A percentile compares a stretch with the other conserved stretches of the same genome.
Evolutionary conservation across 2,888 invertebrate species (phyloP).

Genomic region (Schrankia costaestrigalis): DNA sequence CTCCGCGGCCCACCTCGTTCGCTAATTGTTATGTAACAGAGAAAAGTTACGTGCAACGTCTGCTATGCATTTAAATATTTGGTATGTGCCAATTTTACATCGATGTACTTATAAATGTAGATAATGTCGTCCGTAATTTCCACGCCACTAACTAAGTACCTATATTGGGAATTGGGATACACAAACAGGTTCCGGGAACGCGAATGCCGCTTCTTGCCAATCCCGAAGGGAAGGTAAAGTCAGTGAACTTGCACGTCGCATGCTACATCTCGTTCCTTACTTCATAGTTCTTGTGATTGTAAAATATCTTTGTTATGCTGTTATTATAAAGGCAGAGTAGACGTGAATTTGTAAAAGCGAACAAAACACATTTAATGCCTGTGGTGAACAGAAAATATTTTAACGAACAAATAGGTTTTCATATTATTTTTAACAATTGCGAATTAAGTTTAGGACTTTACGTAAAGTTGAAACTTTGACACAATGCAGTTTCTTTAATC

Average conservation of each 20-base stretch:
- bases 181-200: constrained; percentile 71
- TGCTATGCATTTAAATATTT: constrained; percentile 51
- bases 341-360: constrained; percentile 31
- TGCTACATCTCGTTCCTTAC: constrained; percentile 65
- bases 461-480: too few species aligned
- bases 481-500: too few species aligned
- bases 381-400: constrained; percentile 18
- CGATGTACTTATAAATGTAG: constrained; percentile 37
- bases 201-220: constrained; percentile 72
- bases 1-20: constrained; percentile 51
- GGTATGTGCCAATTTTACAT: constrained; percentile 51
- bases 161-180: constrained; percentile 68
- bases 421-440: too few species aligned
- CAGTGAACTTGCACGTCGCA: constrained; percentile 75
- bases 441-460: too few species aligned
- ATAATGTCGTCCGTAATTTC: constrained; percentile 50
- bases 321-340: constrained; percentile 42
- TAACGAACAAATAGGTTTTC: not conserved
- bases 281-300: constrained; percentile 73
- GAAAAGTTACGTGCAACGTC: constrained; percentile 55
- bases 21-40: constrained; percentile 78
- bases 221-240: constrained; percentile 71
- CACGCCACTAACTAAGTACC: constrained; percentile 23
- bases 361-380: constrained; percentile 28
- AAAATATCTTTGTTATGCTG: constrained; percentile 58